phyloP scores from a whole-genome alignment of 2,797 vertebrate species.

The Falco naumanni region DNA sequence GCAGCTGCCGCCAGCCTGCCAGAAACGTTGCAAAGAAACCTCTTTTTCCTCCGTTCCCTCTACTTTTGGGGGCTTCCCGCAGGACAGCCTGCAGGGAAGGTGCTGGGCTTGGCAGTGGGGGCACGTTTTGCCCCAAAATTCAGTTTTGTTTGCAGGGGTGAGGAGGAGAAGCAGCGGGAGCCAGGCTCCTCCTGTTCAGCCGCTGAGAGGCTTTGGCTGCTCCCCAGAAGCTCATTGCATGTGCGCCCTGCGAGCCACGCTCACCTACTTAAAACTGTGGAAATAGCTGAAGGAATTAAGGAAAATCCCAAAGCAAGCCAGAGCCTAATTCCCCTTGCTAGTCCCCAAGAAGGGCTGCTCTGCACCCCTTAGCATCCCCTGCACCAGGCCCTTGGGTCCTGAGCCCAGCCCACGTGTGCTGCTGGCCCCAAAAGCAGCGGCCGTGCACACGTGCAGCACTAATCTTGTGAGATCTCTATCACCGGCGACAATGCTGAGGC shows the following conservation, averaged over 20 bases:
- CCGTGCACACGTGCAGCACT: accelerated
- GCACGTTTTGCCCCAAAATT: neutral
- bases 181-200: neutral
- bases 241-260: neutral
- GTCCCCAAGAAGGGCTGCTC: neutral
- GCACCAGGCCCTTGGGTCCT: neutral
- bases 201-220: accelerated
- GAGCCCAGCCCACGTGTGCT: accelerated
- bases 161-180: neutral
- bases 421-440: accelerated
- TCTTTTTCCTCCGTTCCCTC: neutral
- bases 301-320: slow-evolving; percentile 1
- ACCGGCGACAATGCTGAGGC: accelerated
- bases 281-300: slow-evolving; percentile 44
- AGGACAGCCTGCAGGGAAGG: neutral
- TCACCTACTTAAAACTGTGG: neutral
- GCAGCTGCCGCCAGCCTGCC: neutral
- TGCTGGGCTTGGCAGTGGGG: neutral
- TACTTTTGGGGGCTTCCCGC: neutral
- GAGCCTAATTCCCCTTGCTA: neutral
- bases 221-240: neutral
- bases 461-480: neutral
- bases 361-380: neutral
- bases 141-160: neutral
- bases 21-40: neutral